These are phyloP conservation scores for Bungarus multicinctus DNA, from an alignment of 2,113 vertebrate genomes.

Conservation along the genomic window DNA sequence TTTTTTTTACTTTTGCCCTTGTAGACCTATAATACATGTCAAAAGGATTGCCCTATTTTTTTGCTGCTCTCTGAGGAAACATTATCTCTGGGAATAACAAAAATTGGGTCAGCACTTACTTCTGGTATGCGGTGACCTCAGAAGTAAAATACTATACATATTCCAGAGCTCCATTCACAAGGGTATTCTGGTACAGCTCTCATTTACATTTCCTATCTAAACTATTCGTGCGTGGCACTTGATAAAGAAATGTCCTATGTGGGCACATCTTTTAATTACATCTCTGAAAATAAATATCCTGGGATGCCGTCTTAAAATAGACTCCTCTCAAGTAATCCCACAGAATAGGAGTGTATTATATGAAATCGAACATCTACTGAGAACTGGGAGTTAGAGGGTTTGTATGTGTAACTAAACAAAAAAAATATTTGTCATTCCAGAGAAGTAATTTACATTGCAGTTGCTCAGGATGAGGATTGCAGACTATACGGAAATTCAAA, in stretches of 20 bases:
- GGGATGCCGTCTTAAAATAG: background rate
- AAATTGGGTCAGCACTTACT: background rate
- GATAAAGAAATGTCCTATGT: slow-evolving; percentile 14
- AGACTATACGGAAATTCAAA: background rate
- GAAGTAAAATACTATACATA: slow-evolving; percentile 11
- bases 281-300: slow-evolving; percentile 22
- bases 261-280: slow-evolving; percentile 16
- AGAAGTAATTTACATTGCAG: background rate
- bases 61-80: background rate
- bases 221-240: background rate
- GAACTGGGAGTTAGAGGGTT: background rate
- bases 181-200: slow-evolving; percentile 18
- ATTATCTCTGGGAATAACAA: background rate
- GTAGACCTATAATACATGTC: background rate
- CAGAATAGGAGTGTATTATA: background rate
- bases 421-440: background rate
- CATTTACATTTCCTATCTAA: slow-evolving; percentile 20
- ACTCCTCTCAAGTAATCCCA: background rate
- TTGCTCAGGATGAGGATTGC: background rate
- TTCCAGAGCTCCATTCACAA: background rate
- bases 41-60: slow-evolving; percentile 14
- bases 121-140: background rate
- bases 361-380: background rate
- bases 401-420: background rate
- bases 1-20: background rate